phyloP scores from a whole-genome alignment of 2,888 invertebrate genomes.

The Callyntrura sp. region DNA sequence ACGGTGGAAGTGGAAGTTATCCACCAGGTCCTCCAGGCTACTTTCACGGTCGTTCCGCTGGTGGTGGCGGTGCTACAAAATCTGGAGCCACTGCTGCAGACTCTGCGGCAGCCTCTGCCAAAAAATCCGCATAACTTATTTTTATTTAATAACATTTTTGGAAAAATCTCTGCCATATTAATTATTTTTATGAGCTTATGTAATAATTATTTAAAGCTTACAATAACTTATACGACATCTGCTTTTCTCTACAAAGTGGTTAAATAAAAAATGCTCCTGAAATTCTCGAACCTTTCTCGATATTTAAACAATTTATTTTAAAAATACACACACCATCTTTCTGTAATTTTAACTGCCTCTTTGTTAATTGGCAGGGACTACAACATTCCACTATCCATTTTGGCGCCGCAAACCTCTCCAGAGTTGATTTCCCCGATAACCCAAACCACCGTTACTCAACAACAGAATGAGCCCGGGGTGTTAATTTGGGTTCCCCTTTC shows the following conservation, averaged over 20 bases:
- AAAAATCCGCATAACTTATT: background rate
- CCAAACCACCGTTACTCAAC: background rate
- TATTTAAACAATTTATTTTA: too few relatives aligned
- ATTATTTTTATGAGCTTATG: background rate
- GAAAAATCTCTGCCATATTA: slow-evolving; percentile 34
- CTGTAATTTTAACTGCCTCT: background rate
- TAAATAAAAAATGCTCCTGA: too few relatives aligned
- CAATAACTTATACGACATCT: background rate
- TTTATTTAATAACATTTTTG: slow-evolving; percentile 8
- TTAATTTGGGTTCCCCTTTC: slow-evolving; percentile 46
- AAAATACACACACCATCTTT: too few relatives aligned
- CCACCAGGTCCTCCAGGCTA: slow-evolving; percentile 31
- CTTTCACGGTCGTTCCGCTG: slow-evolving; percentile 24
- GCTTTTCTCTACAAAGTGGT: too few relatives aligned
- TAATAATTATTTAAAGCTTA: background rate
- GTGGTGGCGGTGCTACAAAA: background rate
- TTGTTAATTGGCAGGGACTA: slow-evolving; percentile 43
- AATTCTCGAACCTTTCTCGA: background rate
- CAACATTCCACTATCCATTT: background rate
- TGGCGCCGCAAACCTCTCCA: slow-evolving; percentile 30
- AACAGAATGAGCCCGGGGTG: slow-evolving; percentile 40
- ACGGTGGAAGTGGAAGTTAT: too few relatives aligned
- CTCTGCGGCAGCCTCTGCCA: background rate
- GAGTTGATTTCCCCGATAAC: background rate
- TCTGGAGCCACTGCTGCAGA: background rate